A percentile compares a stretch with the other conserved stretches of the same genome.
Evolutionary conservation across 2,113 vertebrate genomes (phyloP).

Genomic region (Brienomyrus brachyistius): DNA sequence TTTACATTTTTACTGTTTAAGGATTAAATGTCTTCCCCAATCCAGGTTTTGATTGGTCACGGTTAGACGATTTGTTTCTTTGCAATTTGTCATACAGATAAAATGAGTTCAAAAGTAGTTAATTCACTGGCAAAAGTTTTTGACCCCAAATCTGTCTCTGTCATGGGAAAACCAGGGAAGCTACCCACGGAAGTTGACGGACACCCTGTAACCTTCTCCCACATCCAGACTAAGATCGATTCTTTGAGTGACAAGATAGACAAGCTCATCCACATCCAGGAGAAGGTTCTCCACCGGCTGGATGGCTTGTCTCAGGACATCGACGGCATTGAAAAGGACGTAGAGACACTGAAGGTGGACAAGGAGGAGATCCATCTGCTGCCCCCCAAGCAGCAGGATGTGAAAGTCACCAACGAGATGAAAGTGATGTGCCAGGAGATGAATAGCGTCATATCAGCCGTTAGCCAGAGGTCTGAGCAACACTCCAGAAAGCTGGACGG

Average conservation of each 20-base stretch:
- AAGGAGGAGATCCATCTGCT: conserved; percentile 55
- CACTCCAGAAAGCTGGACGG: conserved; percentile 76
- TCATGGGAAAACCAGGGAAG: conserved; percentile 31
- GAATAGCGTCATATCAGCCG: conserved; percentile 67
- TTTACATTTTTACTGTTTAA: not conserved
- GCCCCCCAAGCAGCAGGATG: conserved; percentile 18
- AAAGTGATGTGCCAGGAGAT: conserved; percentile 70
- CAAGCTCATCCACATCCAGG: conserved; percentile 69
- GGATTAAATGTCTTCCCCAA: not conserved
- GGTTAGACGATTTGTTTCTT: conserved; percentile 24
- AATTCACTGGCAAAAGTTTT: conserved; percentile 56
- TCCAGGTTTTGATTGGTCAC: not conserved
- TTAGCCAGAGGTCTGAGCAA: conserved; percentile 70
- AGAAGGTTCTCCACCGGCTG: conserved; percentile 70
- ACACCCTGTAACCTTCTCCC: conserved; percentile 38
- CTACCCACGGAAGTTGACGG: conserved; percentile 5
- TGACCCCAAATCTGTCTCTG: conserved; percentile 36
- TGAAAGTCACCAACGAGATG: conserved; percentile 48
- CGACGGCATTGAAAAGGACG: conserved; percentile 63
- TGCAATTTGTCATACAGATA: conserved; percentile 27
- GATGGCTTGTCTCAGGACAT: conserved; percentile 74
- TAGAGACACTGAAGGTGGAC: conserved; percentile 65
- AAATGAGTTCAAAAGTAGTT: conserved; percentile 55
- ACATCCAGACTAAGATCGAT: conserved; percentile 69
- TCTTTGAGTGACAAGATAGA: conserved; percentile 76